Conservation (phyloP, 2,113 vertebrate genomes). For the Chlorocebus sabaeus region DNA sequence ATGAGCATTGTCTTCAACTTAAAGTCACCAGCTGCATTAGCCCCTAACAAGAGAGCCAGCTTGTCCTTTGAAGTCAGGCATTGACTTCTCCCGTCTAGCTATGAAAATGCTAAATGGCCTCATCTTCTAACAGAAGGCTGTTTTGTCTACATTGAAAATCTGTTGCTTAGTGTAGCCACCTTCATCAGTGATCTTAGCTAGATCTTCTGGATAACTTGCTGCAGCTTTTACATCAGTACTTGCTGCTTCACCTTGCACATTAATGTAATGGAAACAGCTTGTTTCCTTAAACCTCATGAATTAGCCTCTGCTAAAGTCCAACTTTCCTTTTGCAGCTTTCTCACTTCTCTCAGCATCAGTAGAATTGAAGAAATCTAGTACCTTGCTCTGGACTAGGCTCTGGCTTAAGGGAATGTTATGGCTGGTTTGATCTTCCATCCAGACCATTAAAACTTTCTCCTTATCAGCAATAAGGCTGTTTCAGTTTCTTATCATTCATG, state of each 20-base stretch:
- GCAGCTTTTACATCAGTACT: not conserved
- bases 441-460: not conserved
- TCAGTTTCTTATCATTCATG: not conserved
- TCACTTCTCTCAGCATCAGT: not conserved
- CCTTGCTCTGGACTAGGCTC: not conserved
- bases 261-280: not conserved
- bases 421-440: not conserved
- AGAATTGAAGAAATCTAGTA: not conserved
- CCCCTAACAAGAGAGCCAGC: not conserved
- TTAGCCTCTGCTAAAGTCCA: not conserved
- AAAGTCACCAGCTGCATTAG: not conserved
- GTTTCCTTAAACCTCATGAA: not conserved
- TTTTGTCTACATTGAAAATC: not conserved
- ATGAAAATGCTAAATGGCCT: not conserved
- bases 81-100: not conserved
- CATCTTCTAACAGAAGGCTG: not conserved
- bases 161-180: not conserved
- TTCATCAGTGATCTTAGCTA: not conserved
- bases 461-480: not conserved
- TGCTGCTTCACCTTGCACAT: not conserved
- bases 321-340: not conserved
- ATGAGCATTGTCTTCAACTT: not conserved
- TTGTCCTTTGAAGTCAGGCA: not conserved
- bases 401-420: not conserved
- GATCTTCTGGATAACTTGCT: not conserved